A percentile compares a stretch with the other conserved stretches of the same genome.
phyloP scores from a whole-genome alignment of 2,113 vertebrate genomes.

The Hassar affinis region DNA sequence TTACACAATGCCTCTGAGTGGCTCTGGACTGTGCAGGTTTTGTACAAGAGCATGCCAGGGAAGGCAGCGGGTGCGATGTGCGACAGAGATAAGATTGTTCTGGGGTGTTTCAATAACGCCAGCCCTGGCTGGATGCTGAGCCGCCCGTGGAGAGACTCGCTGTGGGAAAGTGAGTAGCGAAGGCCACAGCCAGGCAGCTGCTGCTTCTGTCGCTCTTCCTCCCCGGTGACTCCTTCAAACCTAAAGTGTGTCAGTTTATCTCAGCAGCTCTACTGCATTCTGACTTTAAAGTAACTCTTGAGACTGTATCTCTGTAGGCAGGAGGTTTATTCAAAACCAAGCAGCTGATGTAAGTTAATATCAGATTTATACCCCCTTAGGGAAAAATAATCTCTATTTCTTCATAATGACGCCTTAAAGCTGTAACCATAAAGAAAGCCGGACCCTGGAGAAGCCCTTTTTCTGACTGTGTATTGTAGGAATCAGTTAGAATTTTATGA shows the following conservation, averaged over 20 bases:
- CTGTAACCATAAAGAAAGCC: too few relatives aligned
- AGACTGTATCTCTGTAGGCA: not conserved
- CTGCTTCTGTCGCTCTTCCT: constrained; percentile 36
- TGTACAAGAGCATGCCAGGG: constrained; percentile 16
- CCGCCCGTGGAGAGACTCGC: constrained; percentile 23
- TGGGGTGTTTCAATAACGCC: constrained; percentile 36
- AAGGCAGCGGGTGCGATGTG: constrained; percentile 34
- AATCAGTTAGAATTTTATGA: not conserved
- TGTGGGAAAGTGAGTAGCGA: constrained; percentile 45
- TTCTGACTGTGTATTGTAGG: not conserved
- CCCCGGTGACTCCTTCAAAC: constrained; percentile 11
- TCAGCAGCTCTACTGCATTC: not conserved
- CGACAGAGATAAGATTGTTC: constrained; percentile 48
- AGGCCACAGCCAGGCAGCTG: not conserved
- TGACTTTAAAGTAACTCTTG: not conserved
- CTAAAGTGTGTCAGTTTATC: not conserved
- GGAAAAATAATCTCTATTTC: not conserved
- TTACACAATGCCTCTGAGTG: constrained; percentile 4
- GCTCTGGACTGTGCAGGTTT: constrained; percentile 5
- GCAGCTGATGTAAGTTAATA: not conserved
- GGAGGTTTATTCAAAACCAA: not conserved
- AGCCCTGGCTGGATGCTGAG: constrained; percentile 22
- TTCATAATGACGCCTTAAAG: not conserved
- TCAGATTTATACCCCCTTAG: not conserved
- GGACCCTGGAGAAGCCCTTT: not conserved